These are phyloP conservation scores for Adelognathus sp. DNA, from an alignment of 2,888 invertebrate genomes.

Conservation along the genomic window DNA sequence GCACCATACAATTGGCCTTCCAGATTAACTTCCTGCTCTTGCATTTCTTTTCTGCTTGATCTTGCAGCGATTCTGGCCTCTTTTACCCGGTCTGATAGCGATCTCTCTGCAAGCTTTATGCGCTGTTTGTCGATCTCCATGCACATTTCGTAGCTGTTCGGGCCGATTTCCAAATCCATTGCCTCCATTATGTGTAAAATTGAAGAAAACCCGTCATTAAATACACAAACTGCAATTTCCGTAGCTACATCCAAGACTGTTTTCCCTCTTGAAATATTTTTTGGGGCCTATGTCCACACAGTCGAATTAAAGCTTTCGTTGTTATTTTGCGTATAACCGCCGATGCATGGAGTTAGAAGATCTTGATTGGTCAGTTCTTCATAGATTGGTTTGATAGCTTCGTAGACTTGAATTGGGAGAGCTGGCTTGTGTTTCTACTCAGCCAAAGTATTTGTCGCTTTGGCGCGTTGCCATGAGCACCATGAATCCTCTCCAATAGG, in stretches of 20 bases:
- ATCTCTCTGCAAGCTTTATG: constrained; percentile 49
- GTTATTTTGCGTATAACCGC: constrained; percentile 51
- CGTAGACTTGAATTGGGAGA: constrained; percentile 47
- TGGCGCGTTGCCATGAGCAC: constrained; percentile 53
- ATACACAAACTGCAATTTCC: constrained; percentile 47
- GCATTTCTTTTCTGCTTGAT: constrained; percentile 42
- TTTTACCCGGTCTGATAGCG: constrained; percentile 36
- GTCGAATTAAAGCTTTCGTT: constrained; percentile 46
- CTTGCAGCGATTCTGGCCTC: constrained; percentile 36
- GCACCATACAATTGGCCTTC: constrained; percentile 45
- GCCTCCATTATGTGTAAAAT: constrained; percentile 47
- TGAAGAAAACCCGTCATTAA: constrained; percentile 47
- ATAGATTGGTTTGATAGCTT: constrained; percentile 61
- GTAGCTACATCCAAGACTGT: constrained; percentile 47
- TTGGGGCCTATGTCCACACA: constrained; percentile 33
- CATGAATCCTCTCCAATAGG: constrained; percentile 56
- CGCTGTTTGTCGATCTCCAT: constrained; percentile 44
- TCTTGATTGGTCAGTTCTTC: constrained; percentile 54
- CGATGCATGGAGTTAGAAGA: constrained; percentile 48
- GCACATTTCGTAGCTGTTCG: constrained; percentile 48
- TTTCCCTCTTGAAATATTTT: constrained; percentile 52
- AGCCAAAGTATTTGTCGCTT: constrained; percentile 40
- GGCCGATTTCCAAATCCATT: constrained; percentile 48
- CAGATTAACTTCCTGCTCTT: constrained; percentile 22
- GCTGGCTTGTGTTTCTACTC: constrained; percentile 35